Evolutionary conservation across 2,113 vertebrate genomes (phyloP).

Genomic region (Oryctolagus cuniculus): DNA sequence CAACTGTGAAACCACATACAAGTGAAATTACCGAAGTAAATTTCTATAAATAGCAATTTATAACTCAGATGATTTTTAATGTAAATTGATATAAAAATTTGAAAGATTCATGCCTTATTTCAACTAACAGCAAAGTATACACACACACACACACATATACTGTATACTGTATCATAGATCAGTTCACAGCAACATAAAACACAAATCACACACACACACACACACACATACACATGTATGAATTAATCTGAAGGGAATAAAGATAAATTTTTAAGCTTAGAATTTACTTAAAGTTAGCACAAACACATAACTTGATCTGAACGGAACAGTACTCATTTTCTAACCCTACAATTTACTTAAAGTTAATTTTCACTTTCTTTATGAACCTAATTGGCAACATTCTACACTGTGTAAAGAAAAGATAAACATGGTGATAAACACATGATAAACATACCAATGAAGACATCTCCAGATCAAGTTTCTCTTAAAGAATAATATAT

Average conservation of each 20-base stretch:
- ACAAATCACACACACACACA: not conserved
- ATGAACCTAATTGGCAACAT: not conserved
- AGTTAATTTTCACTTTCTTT: slow-evolving; percentile 56
- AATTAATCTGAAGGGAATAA: slow-evolving; percentile 68
- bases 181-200: slow-evolving; percentile 55
- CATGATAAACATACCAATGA: slow-evolving; percentile 73
- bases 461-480: slow-evolving; percentile 70
- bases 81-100: slow-evolving; percentile 53
- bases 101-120: not conserved
- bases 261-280: slow-evolving; percentile 50
- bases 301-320: slow-evolving; percentile 4
- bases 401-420: slow-evolving; percentile 62
- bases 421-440: slow-evolving; percentile 39
- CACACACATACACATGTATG: not conserved
- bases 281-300: slow-evolving; percentile 52
- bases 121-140: slow-evolving; percentile 69
- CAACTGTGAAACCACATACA: not conserved
- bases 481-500: slow-evolving; percentile 54
- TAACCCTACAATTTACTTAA: slow-evolving; percentile 55
- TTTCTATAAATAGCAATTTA: slow-evolving; percentile 46
- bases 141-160: not conserved
- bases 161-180: slow-evolving; percentile 47
- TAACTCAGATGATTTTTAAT: slow-evolving; percentile 67
- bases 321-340: slow-evolving; percentile 66
- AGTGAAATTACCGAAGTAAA: slow-evolving; percentile 59